Evolutionary conservation across 2,113 vertebrate species (phyloP).

Genomic region (Takifugu bimaculatus): DNA sequence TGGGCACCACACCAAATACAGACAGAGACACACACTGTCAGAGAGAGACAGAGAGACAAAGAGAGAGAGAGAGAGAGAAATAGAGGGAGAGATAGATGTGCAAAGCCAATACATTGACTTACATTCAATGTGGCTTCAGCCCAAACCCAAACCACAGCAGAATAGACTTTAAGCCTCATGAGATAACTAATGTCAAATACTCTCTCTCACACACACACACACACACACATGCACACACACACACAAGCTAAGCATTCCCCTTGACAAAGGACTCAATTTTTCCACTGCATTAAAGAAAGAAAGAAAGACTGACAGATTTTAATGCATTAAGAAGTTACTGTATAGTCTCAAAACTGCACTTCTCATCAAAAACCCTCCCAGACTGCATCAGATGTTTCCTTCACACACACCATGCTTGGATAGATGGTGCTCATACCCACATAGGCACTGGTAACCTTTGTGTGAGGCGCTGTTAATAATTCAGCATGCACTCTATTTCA

Average conservation of each 20-base stretch:
- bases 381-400: conserved; percentile 39
- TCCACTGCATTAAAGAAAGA: not conserved
- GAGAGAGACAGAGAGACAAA: no score
- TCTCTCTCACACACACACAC: conserved; percentile 1
- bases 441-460: conserved; percentile 51
- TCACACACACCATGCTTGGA: conserved; percentile 31
- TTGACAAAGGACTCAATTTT: not conserved
- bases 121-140: no score
- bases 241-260: not conserved
- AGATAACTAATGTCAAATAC: no score
- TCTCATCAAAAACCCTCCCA: conserved; percentile 8
- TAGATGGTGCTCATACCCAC: conserved; percentile 40
- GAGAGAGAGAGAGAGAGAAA: no score
- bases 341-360: conserved; percentile 8
- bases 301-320: conserved; percentile 5
- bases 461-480: conserved; percentile 58
- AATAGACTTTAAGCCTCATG: no score
- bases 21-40: no score
- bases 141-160: no score
- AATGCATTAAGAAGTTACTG: conserved; percentile 4
- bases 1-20: conserved; percentile 3
- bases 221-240: conserved; percentile 1
- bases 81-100: no score
- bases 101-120: no score
- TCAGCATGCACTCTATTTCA: conserved; percentile 52